phyloP scores from a whole-genome alignment of 2,888 invertebrate genomes.

The Eurois occulta region DNA sequence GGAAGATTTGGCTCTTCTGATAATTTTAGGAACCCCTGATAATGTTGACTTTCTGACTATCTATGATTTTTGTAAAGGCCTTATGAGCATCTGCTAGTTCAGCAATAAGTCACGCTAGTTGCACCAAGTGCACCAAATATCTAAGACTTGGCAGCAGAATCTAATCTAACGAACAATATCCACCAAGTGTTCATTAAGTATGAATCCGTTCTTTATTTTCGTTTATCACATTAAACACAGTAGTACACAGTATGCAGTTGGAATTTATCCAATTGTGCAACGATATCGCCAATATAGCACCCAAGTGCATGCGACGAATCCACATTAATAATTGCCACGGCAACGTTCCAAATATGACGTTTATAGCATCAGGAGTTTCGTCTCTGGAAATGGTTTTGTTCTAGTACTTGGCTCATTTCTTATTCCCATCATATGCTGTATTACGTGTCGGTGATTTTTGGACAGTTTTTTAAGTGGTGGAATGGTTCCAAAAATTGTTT shows the following conservation, averaged over 20 bases:
- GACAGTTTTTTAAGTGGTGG: slow-evolving; percentile 50
- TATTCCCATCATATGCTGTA: slow-evolving; percentile 58
- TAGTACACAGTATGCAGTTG: no score
- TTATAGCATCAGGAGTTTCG: slow-evolving; percentile 39
- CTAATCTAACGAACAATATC: slow-evolving; percentile 61
- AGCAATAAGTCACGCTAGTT: not conserved
- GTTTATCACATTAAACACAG: slow-evolving; percentile 74
- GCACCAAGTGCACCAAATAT: not conserved
- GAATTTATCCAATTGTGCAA: slow-evolving; percentile 74
- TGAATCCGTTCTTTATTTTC: slow-evolving; percentile 71
- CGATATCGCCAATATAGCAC: slow-evolving; percentile 57
- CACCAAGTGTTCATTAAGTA: slow-evolving; percentile 74
- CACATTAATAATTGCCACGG: slow-evolving; percentile 66
- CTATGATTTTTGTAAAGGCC: not conserved
- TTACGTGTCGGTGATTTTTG: slow-evolving; percentile 57
- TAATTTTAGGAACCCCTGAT: not conserved
- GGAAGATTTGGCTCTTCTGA: not conserved
- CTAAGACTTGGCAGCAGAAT: slow-evolving; percentile 52
- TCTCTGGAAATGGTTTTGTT: slow-evolving; percentile 36
- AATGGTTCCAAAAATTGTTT: slow-evolving; percentile 45
- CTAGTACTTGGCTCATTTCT: slow-evolving; percentile 56
- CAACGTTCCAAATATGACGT: slow-evolving; percentile 64
- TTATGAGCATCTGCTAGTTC: not conserved
- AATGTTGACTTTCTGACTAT: not conserved
- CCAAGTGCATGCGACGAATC: slow-evolving; percentile 50